Base-by-base conservation (phyloP, 2,113 vertebrate species). In the Psophia crepitans region DNA sequence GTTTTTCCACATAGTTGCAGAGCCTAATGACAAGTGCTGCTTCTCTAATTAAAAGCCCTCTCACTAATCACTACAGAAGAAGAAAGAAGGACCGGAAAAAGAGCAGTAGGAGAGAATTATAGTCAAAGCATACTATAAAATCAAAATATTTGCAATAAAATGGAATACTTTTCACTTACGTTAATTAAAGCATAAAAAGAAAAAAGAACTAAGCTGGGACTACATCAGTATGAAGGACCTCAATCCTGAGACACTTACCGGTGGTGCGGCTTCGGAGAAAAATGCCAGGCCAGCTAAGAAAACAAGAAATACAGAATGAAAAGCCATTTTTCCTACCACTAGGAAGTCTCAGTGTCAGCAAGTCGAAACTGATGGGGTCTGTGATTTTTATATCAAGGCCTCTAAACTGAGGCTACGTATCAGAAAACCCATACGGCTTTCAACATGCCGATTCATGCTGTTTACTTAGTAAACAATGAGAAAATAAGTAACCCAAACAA, bases 401-500 rank as follows among this genome's bases (percentile, higher is more conserved):
- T 84, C 57, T 89, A 80, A 89, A 93, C 84, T 63, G 43, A 83
- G 79, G 53, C 80, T 85, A 56, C 89, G 97, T 97, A 95, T 95
- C 96, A 96, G 84, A 92, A 91, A 96, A 84, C 46, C 82, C 80
- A 30, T 89, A 84, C 77, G 94, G 93, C 95, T 96, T 74, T 61
- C 96, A 97, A 98, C 93, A 96, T 95, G 94, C 97, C 90, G 81
- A 98, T 98, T 97, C 95, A 83, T 96, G 90, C 96, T 98, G 91
- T 98, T 98, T 96, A 96, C 98, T 97, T 96, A 96, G 98, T 95
- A 98, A 98, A 98, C 97, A 98, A 70, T 88, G 48, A 82, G 98
- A 97, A 93, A 98, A 98, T 98, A 96, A 98, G 97, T 98, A 98
- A 98, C 98, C 74, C 73, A 96, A 86, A 87, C 97, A 98, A 98